Conservation (phyloP, 2,888 invertebrate genomes). For the Brenthis ino region DNA sequence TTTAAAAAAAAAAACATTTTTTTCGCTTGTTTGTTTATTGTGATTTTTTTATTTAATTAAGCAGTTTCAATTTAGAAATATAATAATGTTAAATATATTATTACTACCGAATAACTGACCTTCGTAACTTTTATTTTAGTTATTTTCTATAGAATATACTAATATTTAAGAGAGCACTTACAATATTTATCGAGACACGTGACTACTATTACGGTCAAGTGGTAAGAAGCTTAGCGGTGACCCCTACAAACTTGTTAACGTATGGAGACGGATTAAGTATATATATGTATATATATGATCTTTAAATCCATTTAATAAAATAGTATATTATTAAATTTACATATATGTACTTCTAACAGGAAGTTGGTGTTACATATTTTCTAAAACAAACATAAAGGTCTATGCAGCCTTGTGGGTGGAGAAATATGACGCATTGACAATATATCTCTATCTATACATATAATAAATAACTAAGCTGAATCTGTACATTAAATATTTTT, state of each 20-base stretch:
- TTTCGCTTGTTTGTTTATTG: too few relatives aligned
- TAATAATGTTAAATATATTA: too few relatives aligned
- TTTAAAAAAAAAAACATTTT: too few relatives aligned
- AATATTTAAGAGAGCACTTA: conserved; percentile 7
- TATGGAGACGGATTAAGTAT: conserved; percentile 56
- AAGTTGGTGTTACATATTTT: conserved; percentile 1
- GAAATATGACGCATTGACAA: conserved; percentile 3
- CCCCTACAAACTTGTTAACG: conserved; percentile 55
- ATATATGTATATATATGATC: conserved; percentile 27
- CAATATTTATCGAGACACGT: conserved; percentile 29
- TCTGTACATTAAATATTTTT: too few relatives aligned
- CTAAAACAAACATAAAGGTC: conserved; percentile 2
- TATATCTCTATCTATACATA: background rate
- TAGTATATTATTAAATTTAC: conserved; percentile 2
- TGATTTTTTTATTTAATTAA: too few relatives aligned
- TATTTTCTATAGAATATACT: background rate
- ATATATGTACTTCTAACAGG: background rate
- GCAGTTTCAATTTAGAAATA: too few relatives aligned
- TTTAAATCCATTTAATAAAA: background rate
- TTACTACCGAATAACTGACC: too few relatives aligned
- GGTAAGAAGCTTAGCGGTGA: conserved; percentile 64
- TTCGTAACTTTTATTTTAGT: background rate
- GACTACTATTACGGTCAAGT: conserved; percentile 64
- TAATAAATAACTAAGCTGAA: too few relatives aligned
- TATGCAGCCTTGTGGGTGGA: background rate